phyloP scores from a whole-genome alignment of 2,888 invertebrate genomes.

The Hermaeophaga mercurialis region DNA sequence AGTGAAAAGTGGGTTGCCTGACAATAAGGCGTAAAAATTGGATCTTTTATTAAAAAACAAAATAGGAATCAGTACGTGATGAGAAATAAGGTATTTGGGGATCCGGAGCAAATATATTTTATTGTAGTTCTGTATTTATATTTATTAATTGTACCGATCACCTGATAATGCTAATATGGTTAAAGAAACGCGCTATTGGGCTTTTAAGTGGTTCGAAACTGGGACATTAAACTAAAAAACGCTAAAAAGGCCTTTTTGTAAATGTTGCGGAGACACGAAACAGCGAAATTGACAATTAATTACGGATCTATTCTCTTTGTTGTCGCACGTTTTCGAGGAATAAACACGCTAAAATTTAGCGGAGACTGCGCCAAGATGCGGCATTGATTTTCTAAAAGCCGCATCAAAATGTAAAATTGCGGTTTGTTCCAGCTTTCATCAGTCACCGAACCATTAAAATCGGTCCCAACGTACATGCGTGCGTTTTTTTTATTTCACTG shows the following conservation, averaged over 20 bases:
- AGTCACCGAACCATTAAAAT: background rate
- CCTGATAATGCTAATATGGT: too few species aligned
- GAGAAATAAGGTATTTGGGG: too few species aligned
- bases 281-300: slow-evolving; percentile 11
- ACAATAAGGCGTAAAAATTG: too few species aligned
- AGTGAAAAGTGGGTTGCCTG: too few species aligned
- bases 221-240: too few species aligned
- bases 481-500: slow-evolving; percentile 11
- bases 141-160: too few species aligned
- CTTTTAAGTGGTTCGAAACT: too few species aligned
- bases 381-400: slow-evolving; percentile 32
- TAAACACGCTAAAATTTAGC: slow-evolving; percentile 10
- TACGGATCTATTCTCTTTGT: background rate
- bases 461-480: slow-evolving; percentile 15
- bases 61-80: too few species aligned
- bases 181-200: too few species aligned
- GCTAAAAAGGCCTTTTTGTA: background rate
- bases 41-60: too few species aligned
- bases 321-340: slow-evolving; percentile 13
- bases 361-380: slow-evolving; percentile 31
- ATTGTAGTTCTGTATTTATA: too few species aligned
- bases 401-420: slow-evolving; percentile 24
- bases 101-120: too few species aligned
- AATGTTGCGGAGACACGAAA: slow-evolving; percentile 17
- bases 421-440: slow-evolving; percentile 17